A percentile compares a stretch with the other conserved stretches of the same genome.
Conservation (phyloP, 2,888 invertebrate species). For the Drosophila anomalata region DNA sequence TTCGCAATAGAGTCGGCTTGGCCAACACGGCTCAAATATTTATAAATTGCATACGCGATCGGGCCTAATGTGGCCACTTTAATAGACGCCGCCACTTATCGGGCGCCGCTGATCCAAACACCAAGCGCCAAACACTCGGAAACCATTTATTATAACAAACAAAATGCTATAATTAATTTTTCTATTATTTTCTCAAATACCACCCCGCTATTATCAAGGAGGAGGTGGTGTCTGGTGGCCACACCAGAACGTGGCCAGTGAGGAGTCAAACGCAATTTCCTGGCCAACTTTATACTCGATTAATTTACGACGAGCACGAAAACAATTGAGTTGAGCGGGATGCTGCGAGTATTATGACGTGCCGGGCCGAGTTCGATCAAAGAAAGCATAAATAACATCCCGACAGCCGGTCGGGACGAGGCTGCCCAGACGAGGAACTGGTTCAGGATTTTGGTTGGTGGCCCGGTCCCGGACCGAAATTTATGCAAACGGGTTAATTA, state of each 20-base stretch:
- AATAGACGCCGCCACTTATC: conserved; percentile 55
- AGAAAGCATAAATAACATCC: conserved; percentile 77
- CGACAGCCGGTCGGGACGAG: conserved; percentile 41
- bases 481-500: conserved; percentile 81
- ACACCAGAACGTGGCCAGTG: conserved; percentile 27
- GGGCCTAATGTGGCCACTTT: conserved; percentile 62
- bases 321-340: conserved; percentile 56
- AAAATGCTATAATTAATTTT: conserved; percentile 69
- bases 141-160: conserved; percentile 66
- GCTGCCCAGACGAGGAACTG: conserved; percentile 33
- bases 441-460: conserved; percentile 26
- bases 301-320: conserved; percentile 70
- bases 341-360: conserved; percentile 70
- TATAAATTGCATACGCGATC: conserved; percentile 59
- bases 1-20: conserved; percentile 40
- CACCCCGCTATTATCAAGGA: conserved; percentile 27
- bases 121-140: conserved; percentile 28
- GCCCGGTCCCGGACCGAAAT: conserved; percentile 54
- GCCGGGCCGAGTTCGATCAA: conserved; percentile 74
- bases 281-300: conserved; percentile 61
- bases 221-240: conserved; percentile 15
- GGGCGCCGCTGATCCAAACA: conserved; percentile 62
- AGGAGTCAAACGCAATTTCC: conserved; percentile 63
- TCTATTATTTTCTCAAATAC: conserved; percentile 53
- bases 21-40: conserved; percentile 29